A percentile compares a stretch with the other conserved stretches of the same genome.
phyloP scores from a whole-genome alignment of 2,113 vertebrate species.

The Trichechus manatus region DNA sequence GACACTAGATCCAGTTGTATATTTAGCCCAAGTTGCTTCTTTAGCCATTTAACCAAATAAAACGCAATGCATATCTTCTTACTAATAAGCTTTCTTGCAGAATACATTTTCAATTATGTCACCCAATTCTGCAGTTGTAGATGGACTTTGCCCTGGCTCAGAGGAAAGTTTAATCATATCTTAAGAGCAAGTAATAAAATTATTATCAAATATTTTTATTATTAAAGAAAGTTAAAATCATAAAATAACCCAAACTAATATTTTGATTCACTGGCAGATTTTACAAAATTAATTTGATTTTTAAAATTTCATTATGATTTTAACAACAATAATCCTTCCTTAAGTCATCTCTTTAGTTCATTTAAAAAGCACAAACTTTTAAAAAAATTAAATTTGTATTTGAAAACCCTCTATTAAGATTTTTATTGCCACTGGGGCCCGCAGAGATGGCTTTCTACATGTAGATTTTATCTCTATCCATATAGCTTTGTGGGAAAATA shows the following conservation, averaged over 20 bases:
- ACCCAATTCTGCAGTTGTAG: neutral
- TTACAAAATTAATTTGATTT: conserved; percentile 51
- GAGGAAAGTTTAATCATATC: neutral
- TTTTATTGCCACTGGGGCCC: neutral
- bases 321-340: neutral
- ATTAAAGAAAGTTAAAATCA: conserved; percentile 15
- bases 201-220: neutral
- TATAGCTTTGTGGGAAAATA: neutral
- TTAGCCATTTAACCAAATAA: neutral
- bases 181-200: neutral
- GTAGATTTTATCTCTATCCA: conserved; percentile 29
- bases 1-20: neutral
- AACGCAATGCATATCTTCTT: neutral
- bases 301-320: conserved; percentile 13
- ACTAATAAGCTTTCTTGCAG: neutral
- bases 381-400: conserved; percentile 47
- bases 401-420: conserved; percentile 36
- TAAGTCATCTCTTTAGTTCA: neutral
- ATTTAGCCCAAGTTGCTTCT: neutral
- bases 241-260: conserved; percentile 10
- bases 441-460: neutral
- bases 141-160: neutral
- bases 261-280: conserved; percentile 1
- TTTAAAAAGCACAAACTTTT: conserved; percentile 17
- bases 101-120: conserved; percentile 46